These are phyloP conservation scores for Diarsia dahlii DNA, from an alignment of 2,888 invertebrate genomes.

Conservation along the genomic window DNA sequence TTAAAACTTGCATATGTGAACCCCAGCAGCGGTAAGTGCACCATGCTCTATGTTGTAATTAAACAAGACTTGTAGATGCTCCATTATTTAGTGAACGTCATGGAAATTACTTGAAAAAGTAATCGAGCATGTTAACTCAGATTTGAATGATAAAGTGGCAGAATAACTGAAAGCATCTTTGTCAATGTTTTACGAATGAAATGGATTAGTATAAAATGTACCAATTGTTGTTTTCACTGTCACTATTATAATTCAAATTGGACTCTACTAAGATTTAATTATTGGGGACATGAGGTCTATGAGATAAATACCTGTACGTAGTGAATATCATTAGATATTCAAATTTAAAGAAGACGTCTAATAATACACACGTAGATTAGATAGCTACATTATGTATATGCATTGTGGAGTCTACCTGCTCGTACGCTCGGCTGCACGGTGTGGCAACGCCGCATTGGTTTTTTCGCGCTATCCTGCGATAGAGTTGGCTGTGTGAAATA, in stretches of 20 bases:
- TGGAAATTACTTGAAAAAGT: conserved; percentile 34
- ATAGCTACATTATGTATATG: conserved; percentile 75
- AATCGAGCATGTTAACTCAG: conserved; percentile 20
- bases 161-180: conserved; percentile 8
- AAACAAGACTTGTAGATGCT: conserved; percentile 26
- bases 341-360: conserved; percentile 83
- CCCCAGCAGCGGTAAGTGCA: conserved; percentile 90
- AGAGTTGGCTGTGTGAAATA: conserved; percentile 82
- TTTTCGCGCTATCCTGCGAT: conserved; percentile 87
- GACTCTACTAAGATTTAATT: conserved; percentile 78
- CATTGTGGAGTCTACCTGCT: conserved; percentile 86
- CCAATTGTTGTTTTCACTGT: conserved; percentile 54
- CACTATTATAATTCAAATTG: conserved; percentile 73
- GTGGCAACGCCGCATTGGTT: conserved; percentile 89
- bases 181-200: neutral
- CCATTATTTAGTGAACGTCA: conserved; percentile 44
- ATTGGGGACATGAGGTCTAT: conserved; percentile 84
- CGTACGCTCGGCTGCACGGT: conserved; percentile 87
- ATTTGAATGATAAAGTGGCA: conserved; percentile 27
- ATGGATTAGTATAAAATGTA: conserved; percentile 5
- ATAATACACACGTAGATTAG: conserved; percentile 79
- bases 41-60: conserved; percentile 58
- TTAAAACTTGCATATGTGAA: conserved; percentile 92
- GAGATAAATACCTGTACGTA: conserved; percentile 50
- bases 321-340: conserved; percentile 75